A percentile compares a stretch with the other conserved stretches of the same genome.
These are phyloP conservation scores for Ruditapes philippinarum DNA, from an alignment of 1,140 invertebrate species.

Conservation along the genomic window DNA sequence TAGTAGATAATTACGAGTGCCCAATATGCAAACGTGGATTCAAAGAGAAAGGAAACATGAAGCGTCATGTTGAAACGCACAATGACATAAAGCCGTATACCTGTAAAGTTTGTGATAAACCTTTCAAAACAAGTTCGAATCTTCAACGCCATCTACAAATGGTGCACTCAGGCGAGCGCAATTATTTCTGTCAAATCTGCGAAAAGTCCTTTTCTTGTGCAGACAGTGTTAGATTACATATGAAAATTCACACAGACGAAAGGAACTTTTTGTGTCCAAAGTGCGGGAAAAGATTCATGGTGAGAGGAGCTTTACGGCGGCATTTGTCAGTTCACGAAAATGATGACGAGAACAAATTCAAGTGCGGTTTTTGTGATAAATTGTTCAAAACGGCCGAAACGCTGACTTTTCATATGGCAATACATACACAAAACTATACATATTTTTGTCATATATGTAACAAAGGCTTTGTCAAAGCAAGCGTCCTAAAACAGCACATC, in stretches of 20 bases:
- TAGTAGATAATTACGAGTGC: neutral
- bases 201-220: slow-evolving; percentile 71
- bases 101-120: slow-evolving; percentile 27
- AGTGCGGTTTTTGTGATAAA: slow-evolving; percentile 86
- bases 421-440: slow-evolving; percentile 50
- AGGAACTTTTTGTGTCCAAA: slow-evolving; percentile 88
- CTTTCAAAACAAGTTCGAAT: slow-evolving; percentile 63
- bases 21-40: slow-evolving; percentile 14
- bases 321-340: slow-evolving; percentile 73
- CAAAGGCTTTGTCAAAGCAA: slow-evolving; percentile 20
- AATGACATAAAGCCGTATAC: neutral
- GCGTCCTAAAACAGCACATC: slow-evolving; percentile 78
- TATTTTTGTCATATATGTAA: slow-evolving; percentile 60
- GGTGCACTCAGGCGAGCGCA: slow-evolving; percentile 69
- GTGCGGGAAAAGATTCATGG: slow-evolving; percentile 78
- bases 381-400: slow-evolving; percentile 88
- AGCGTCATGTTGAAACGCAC: slow-evolving; percentile 41
- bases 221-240: slow-evolving; percentile 73
- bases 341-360: slow-evolving; percentile 72
- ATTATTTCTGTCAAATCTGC: slow-evolving; percentile 74
- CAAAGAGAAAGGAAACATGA: slow-evolving; percentile 48
- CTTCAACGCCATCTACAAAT: slow-evolving; percentile 63
- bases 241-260: slow-evolving; percentile 77
- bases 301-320: slow-evolving; percentile 62
- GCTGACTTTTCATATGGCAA: slow-evolving; percentile 88